Evolutionary conservation across 1,140 invertebrate genomes (phyloP).

Genomic region (Cepaea nemoralis): DNA sequence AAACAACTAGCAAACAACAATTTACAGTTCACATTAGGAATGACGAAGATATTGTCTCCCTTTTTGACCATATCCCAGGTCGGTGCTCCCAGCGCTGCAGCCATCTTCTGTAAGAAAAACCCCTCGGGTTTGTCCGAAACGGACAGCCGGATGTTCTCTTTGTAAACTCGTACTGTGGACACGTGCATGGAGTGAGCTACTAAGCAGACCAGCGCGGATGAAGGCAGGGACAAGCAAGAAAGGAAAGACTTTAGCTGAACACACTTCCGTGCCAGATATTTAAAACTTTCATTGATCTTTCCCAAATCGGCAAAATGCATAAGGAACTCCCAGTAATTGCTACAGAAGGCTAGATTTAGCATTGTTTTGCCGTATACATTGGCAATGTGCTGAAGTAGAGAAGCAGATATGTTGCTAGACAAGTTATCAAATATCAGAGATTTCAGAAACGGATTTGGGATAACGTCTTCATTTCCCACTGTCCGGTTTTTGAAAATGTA

Average conservation of each 20-base stretch:
- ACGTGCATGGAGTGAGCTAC: background rate
- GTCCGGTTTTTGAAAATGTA: slow-evolving; percentile 30
- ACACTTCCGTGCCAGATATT: slow-evolving; percentile 16
- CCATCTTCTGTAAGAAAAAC: background rate
- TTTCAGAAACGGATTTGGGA: slow-evolving; percentile 13
- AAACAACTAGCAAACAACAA: slow-evolving; percentile 32
- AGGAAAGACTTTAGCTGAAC: slow-evolving; percentile 7
- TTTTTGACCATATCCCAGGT: slow-evolving; percentile 27
- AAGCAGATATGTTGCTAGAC: slow-evolving; percentile 20
- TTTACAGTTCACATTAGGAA: slow-evolving; percentile 22
- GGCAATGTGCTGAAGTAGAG: slow-evolving; percentile 1
- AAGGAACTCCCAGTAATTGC: slow-evolving; percentile 34
- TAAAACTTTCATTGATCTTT: slow-evolving; percentile 25
- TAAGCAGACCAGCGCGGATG: slow-evolving; percentile 12
- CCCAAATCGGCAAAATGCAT: slow-evolving; percentile 34
- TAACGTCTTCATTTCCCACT: slow-evolving; percentile 1
- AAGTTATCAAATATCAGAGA: slow-evolving; percentile 37
- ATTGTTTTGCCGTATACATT: slow-evolving; percentile 18
- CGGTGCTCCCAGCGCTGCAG: background rate
- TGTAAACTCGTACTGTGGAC: slow-evolving; percentile 17
- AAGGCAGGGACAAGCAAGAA: slow-evolving; percentile 20
- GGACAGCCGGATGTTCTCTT: slow-evolving; percentile 19
- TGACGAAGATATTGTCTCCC: slow-evolving; percentile 24
- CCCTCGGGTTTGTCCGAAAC: slow-evolving; percentile 20
- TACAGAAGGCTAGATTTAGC: slow-evolving; percentile 20